Percentiles rank a stretch among this genome's conserved stretches.
These are phyloP conservation scores for Pelosia muscerda DNA, from an alignment of 2,888 invertebrate species.

Conservation along the genomic window DNA sequence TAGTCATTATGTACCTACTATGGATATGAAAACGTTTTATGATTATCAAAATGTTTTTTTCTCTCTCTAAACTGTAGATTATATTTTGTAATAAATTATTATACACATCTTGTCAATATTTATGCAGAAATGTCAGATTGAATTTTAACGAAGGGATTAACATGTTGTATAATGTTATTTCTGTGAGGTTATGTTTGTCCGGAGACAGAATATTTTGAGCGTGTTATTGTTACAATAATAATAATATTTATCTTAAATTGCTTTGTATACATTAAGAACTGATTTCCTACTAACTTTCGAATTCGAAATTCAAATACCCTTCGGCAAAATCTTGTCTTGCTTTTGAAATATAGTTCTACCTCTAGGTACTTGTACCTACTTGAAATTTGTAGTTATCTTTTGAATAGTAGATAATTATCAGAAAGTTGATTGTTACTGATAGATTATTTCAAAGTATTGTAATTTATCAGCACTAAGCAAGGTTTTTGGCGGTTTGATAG, in stretches of 20 bases:
- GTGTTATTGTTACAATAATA: neutral
- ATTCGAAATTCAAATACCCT: neutral
- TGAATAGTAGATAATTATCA: no score
- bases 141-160: conserved; percentile 24
- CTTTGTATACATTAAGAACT: neutral
- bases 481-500: no score
- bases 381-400: no score
- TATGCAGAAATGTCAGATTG: neutral
- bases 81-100: neutral
- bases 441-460: no score
- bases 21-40: no score
- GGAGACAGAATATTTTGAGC: neutral
- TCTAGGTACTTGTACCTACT: neutral
- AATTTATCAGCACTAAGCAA: no score
- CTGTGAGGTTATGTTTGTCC: neutral
- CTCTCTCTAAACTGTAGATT: neutral
- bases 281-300: neutral
- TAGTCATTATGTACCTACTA: no score
- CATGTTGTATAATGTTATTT: conserved; percentile 15
- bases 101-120: conserved; percentile 15
- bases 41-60: neutral
- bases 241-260: neutral
- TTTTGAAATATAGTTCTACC: neutral
- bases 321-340: neutral
- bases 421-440: no score